phyloP scores from a whole-genome alignment of 1,140 invertebrate species.

The Sesamia nonagrioides region DNA sequence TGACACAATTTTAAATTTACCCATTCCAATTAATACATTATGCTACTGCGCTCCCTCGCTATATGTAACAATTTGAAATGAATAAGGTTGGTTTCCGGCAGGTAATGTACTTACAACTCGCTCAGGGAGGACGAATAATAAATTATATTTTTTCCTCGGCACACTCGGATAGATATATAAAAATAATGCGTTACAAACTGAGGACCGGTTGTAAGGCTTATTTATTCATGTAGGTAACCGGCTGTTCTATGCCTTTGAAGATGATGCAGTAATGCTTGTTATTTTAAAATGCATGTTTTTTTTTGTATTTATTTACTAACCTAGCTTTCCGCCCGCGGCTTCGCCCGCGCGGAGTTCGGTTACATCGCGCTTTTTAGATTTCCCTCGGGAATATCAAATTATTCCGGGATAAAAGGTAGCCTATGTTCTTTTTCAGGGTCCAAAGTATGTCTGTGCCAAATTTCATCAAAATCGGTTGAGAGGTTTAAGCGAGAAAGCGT shows the following conservation, averaged over 20 bases:
- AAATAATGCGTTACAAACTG: constrained; percentile 53
- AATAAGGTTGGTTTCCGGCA: constrained; percentile 62
- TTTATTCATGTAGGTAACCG: constrained; percentile 49
- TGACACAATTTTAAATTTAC: constrained; percentile 13
- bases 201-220: constrained; percentile 44
- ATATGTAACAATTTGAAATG: constrained; percentile 62
- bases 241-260: background rate
- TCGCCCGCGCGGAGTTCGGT: too few relatives aligned
- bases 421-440: too few relatives aligned
- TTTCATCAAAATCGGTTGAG: too few relatives aligned
- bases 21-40: constrained; percentile 43
- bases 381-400: too few relatives aligned
- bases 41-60: constrained; percentile 39
- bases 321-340: too few relatives aligned
- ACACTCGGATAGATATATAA: constrained; percentile 70
- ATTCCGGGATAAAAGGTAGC: too few relatives aligned
- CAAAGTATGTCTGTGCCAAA: too few relatives aligned
- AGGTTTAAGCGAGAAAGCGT: too few relatives aligned
- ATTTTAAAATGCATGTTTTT: too few relatives aligned
- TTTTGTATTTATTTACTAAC: too few relatives aligned
- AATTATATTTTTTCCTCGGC: constrained; percentile 62
- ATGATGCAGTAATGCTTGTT: background rate
- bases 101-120: constrained; percentile 61
- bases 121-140: constrained; percentile 60
- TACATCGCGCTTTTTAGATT: too few relatives aligned